These are phyloP conservation scores for Dasyurus viverrinus DNA, from an alignment of 2,113 vertebrate genomes.

Conservation along the genomic window DNA sequence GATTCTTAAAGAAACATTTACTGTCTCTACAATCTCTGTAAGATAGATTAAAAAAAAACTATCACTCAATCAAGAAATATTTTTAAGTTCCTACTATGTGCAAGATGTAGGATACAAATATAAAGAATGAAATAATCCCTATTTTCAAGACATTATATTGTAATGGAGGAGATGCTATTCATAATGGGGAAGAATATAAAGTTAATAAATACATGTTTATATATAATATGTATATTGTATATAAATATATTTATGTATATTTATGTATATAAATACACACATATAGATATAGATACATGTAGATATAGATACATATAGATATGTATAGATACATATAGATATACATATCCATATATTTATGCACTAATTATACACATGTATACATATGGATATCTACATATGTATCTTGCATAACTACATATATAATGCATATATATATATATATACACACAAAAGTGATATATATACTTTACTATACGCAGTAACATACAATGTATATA, in stretches of 20 bases:
- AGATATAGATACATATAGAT: no score
- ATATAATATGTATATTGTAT: not conserved
- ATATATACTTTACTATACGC: no score
- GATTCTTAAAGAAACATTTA: not conserved
- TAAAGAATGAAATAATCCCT: not conserved
- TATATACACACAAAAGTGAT: no score
- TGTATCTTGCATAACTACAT: not conserved
- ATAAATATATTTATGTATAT: no score
- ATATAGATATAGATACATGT: no score
- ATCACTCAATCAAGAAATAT: not conserved
- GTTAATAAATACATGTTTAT: not conserved
- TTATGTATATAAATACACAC: no score
- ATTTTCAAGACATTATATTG: not conserved
- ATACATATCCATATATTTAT: no score
- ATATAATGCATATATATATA: no score
- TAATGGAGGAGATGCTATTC: not conserved
- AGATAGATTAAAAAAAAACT: not conserved
- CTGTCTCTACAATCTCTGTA: not conserved
- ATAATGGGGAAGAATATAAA: not conserved
- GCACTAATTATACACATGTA: not conserved
- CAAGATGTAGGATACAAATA: not conserved
- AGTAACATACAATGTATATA: no score
- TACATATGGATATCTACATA: not conserved
- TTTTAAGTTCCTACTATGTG: not conserved
- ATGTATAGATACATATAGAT: no score